Evolutionary conservation across 2,797 vertebrate genomes (phyloP), one percentile per base, ranked within the genome.

Genomic region (Anisognathus igniventris): DNA sequence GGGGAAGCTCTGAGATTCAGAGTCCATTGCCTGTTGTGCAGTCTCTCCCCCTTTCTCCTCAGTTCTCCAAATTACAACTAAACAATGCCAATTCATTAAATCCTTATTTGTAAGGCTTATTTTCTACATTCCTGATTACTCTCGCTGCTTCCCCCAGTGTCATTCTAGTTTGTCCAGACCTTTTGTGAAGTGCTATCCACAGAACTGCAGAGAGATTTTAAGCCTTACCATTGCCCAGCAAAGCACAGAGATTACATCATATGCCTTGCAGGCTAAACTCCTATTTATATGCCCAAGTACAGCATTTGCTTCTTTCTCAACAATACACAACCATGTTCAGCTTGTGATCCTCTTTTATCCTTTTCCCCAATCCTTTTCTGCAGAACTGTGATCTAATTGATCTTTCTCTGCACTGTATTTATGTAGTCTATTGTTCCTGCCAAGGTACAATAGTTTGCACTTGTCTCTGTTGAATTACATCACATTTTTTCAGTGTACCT

Each of bases 181-280:
- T 65, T 74, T 83, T 31, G 30, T 86, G 44, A 86, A 51, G 28
- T 68, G 61, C 39, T 86, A 54, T 78, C 44, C 47, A 78, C 44
- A 80, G 58, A 95, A 75, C 44, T 39, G 50, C 64, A 77, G 12
- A 22, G 30, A 79, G 68, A 61, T 90, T 92, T 95, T 54, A 82
- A 83, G 88, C 54, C 24, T 88, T 68, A 45, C 84, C 61, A 44
- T 74, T 14, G 72, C 35, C 42, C 76, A 88, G 72, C 50, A 92
- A 48, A 94, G 57, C 61, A 89, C 35, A 91, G 54, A 80, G 90
- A 96, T 95, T 94, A 91, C 85, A 92, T 96, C 95, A 96, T 66
- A 56, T 12, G 4, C 93, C 93, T 96, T 78, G 90, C 88, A 95
- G 85, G 91, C 90, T 96, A 71, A 93, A 90, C 54, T 95, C 87